A percentile compares a stretch with the other conserved stretches of the same genome.
Evolutionary conservation across 2,888 invertebrate species (phyloP).

Genomic region (Hedya salicella): DNA sequence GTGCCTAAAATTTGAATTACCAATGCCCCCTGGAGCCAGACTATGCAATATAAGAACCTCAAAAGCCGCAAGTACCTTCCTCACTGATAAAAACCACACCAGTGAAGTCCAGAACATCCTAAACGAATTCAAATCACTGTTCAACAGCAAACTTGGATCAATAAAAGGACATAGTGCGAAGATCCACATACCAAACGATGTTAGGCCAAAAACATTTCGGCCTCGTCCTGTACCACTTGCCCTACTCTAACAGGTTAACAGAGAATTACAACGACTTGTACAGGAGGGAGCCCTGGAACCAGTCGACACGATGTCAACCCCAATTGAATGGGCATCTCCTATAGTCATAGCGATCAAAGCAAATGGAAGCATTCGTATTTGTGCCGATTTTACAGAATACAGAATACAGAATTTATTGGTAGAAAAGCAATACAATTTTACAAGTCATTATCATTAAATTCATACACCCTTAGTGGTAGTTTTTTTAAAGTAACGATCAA

Average conservation of each 20-base stretch:
- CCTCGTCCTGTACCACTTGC: constrained; percentile 9
- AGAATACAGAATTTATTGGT: too few relatives aligned
- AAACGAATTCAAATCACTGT: neutral
- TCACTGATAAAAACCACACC: neutral
- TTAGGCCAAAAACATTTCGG: too few relatives aligned
- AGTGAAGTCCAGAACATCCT: constrained; percentile 1
- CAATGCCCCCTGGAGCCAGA: constrained; percentile 4
- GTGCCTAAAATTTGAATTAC: constrained; percentile 3
- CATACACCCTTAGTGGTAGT: too few relatives aligned
- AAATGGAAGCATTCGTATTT: too few relatives aligned
- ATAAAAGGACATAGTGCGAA: constrained; percentile 2
- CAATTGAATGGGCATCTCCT: constrained; percentile 8
- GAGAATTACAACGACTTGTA: neutral
- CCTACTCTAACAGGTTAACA: constrained; percentile 6
- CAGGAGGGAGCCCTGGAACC: constrained; percentile 8
- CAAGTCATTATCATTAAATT: too few relatives aligned
- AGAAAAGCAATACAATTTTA: too few relatives aligned
- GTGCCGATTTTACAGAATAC: too few relatives aligned
- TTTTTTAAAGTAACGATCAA: constrained; percentile 24
- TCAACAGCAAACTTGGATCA: too few relatives aligned
- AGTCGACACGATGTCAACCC: constrained; percentile 11
- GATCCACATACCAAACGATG: constrained; percentile 1
- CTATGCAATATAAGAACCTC: neutral
- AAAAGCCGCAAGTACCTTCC: too few relatives aligned
- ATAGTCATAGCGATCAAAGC: neutral